A percentile compares a stretch with the other conserved stretches of the same genome.
Conservation (phyloP, 2,888 invertebrate species). For the Ctena decussata region DNA sequence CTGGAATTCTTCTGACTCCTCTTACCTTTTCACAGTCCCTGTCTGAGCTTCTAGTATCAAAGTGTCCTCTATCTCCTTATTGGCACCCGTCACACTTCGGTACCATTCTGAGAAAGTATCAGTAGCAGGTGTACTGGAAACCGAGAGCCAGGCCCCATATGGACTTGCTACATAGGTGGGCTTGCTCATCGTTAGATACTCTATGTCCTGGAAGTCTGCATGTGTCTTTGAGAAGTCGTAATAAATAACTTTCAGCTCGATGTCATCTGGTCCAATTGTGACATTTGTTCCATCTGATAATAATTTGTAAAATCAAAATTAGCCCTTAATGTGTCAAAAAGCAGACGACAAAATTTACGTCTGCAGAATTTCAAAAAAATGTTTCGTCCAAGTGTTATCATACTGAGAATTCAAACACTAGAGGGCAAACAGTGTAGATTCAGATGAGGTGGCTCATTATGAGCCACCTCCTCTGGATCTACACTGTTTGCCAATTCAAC, state of each 20-base stretch:
- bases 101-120: constrained; percentile 80
- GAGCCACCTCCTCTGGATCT: too few species aligned
- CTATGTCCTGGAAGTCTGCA: constrained; percentile 55
- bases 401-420: too few species aligned
- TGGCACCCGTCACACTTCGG: constrained; percentile 21
- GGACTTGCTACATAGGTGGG: constrained; percentile 74
- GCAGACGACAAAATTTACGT: too few species aligned
- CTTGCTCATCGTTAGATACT: constrained; percentile 35
- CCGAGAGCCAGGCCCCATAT: constrained; percentile 71
- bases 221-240: constrained; percentile 67
- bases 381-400: too few species aligned
- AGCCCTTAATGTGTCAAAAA: too few species aligned
- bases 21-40: constrained; percentile 42
- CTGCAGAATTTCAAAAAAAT: too few species aligned
- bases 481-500: too few species aligned
- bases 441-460: too few species aligned
- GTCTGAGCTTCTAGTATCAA: constrained; percentile 36
- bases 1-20: too few species aligned
- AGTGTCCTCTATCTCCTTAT: constrained; percentile 32
- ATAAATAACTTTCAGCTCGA: constrained; percentile 55
- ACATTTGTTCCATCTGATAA: background rate
- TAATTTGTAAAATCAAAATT: too few species aligned
- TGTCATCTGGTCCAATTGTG: constrained; percentile 45
- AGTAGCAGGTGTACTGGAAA: constrained; percentile 64
- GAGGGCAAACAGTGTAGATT: too few species aligned